These are phyloP conservation scores for Magallana angulata DNA, from an alignment of 1,140 invertebrate species.

Conservation along the genomic window DNA sequence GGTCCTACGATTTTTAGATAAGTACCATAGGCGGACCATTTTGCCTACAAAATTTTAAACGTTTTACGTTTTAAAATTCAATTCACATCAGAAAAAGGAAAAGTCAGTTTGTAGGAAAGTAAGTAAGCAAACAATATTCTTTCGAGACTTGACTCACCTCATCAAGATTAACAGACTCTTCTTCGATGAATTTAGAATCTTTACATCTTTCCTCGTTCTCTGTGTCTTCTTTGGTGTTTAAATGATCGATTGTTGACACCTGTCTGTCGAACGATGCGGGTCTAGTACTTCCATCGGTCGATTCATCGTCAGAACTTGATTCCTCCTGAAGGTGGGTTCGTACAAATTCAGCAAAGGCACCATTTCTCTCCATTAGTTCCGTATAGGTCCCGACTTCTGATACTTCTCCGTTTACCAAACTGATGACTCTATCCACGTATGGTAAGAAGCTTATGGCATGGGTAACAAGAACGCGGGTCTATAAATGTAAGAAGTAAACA, in stretches of 20 bases:
- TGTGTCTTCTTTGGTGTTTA: background rate
- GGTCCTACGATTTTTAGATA: background rate
- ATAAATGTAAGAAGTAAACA: background rate
- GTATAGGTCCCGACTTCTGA: slow-evolving; percentile 75
- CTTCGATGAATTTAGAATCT: slow-evolving; percentile 26
- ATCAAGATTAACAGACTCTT: background rate
- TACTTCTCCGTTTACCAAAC: slow-evolving; percentile 73
- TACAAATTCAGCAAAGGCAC: slow-evolving; percentile 7
- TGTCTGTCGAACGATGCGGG: background rate
- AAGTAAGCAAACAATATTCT: background rate
- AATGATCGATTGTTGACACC: background rate
- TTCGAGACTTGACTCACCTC: background rate
- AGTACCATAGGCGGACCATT: background rate
- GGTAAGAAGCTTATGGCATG: slow-evolving; percentile 75
- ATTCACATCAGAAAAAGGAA: background rate
- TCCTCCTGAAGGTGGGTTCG: background rate
- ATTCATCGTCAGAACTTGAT: slow-evolving; percentile 36
- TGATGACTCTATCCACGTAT: slow-evolving; percentile 74
- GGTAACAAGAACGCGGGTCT: slow-evolving; percentile 77
- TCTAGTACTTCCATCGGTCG: background rate
- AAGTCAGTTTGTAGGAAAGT: too few species aligned
- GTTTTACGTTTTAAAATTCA: background rate
- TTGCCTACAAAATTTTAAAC: background rate
- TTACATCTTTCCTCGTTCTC: background rate
- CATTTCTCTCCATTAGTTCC: slow-evolving; percentile 20